phyloP scores from a whole-genome alignment of 2,888 invertebrate species.

The Eilema caniola region DNA sequence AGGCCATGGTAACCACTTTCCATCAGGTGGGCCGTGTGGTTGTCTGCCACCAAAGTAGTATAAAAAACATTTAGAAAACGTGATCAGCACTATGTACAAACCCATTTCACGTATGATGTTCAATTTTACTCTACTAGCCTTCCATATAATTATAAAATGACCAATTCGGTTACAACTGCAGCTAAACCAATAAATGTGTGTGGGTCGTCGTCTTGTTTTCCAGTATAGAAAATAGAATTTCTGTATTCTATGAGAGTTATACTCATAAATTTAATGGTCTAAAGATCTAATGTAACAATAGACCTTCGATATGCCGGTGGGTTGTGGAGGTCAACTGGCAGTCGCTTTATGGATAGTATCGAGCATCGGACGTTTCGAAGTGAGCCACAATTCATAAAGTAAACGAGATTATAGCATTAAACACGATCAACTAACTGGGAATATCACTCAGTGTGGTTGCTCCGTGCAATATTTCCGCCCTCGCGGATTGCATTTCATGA shows the following conservation, averaged over 20 bases:
- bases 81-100: background rate
- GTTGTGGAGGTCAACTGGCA: background rate
- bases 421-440: slow-evolving; percentile 29
- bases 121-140: background rate
- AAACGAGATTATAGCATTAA: slow-evolving; percentile 27
- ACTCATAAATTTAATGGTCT: background rate
- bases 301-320: no score
- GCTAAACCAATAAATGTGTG: slow-evolving; percentile 5
- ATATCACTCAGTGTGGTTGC: slow-evolving; percentile 43
- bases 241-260: background rate
- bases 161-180: slow-evolving; percentile 13
- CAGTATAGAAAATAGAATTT: background rate
- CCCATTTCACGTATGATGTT: background rate
- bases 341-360: no score
- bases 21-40: no score
- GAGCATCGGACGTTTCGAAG: no score
- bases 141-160: background rate
- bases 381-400: no score
- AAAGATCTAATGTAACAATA: no score
- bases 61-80: no score
- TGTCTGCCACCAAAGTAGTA: no score
- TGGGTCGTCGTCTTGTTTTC: background rate
- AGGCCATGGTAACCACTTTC: no score
- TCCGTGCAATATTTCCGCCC: slow-evolving; percentile 65
- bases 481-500: slow-evolving; percentile 69